Conservation (phyloP, 2,888 invertebrate genomes). For the Cistogaster globosa region DNA sequence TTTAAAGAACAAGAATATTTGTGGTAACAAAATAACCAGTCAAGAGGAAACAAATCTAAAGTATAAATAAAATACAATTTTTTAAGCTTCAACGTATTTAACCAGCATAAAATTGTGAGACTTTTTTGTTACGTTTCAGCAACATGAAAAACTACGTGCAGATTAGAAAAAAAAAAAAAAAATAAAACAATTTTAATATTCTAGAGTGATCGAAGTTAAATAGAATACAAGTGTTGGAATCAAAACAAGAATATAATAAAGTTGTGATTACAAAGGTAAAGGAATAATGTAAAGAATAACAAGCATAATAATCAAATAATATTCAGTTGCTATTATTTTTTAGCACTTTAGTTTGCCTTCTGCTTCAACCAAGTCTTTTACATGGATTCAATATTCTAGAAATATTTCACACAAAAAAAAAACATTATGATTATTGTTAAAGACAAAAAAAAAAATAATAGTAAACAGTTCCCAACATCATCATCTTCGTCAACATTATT, state of each 20-base stretch:
- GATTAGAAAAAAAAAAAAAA: conserved; percentile 27
- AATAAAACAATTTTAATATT: no score
- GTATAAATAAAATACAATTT: not conserved
- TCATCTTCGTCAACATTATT: conserved; percentile 56
- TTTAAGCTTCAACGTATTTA: not conserved
- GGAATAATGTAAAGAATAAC: conserved; percentile 14
- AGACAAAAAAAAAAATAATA: not conserved
- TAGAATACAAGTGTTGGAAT: conserved; percentile 4
- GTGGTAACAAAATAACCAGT: no score
- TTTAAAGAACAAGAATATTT: no score
- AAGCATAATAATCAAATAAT: not conserved
- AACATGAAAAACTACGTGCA: conserved; percentile 20
- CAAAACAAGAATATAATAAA: conserved; percentile 17
- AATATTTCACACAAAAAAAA: conserved; percentile 1
- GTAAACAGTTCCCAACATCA: conserved; percentile 17
- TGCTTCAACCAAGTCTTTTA: no score
- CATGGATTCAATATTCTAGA: conserved; percentile 6
- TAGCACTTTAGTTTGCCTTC: not conserved
- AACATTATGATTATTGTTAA: conserved; percentile 15
- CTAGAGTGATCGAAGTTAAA: not conserved
- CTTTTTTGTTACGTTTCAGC: not conserved
- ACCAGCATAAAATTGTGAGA: conserved; percentile 34
- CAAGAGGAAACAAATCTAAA: not conserved
- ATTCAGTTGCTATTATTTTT: not conserved
- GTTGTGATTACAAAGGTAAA: conserved; percentile 38